Base-by-base conservation (phyloP, 1,140 invertebrate genomes). In the Neodiprion virginianus region DNA sequence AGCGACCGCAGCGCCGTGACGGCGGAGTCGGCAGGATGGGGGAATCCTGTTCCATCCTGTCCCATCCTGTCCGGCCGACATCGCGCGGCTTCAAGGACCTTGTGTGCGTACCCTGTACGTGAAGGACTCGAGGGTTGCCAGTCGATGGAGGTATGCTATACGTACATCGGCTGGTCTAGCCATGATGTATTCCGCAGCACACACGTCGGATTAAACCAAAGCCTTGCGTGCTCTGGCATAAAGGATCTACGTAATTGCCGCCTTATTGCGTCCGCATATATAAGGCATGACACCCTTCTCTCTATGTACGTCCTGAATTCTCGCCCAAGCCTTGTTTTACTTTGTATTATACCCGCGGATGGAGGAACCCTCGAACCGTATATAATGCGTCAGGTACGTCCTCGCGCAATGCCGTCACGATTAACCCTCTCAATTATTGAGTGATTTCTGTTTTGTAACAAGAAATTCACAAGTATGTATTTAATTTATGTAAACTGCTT, bases 101-200 rank as follows among this genome's bases (percentile, higher is more conserved):
- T 40, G 28, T 40, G 28, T 2, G 5, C 28, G 28, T 21, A 40
- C 28, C 28, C 28, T 40, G 5, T 61, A 17, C 53, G 53, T 8
- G 8, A 12, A 61, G n/a, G n/a, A 40, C 28, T 40, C 28, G 28
- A 17, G 53, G 53, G 3, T 8, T 61, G 53, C 53, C 5, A 40
- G 28, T 61, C 53, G 53, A 40, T 4, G 5, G 53, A 61, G 53
- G 53, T 61, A 8, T 40, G 28, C 17, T 40, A 5, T 40, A 40
- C 28, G 17, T 21, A 40, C n/a, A 61, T 61, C n/a, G 53, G 53
- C 53, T 61, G n/a, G 67, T 14, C 21, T 12, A 69, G 67, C 61
- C 61, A 53, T 80, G 80, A 82, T 79, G 67, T 82, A 82, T 82
- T 75, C 76, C 28, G 8, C 70, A 75, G 73, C 79, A 80, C 78